Evolutionary conservation across 2,888 invertebrate species (phyloP).

Genomic region (Dolichomitus sp.): DNA sequence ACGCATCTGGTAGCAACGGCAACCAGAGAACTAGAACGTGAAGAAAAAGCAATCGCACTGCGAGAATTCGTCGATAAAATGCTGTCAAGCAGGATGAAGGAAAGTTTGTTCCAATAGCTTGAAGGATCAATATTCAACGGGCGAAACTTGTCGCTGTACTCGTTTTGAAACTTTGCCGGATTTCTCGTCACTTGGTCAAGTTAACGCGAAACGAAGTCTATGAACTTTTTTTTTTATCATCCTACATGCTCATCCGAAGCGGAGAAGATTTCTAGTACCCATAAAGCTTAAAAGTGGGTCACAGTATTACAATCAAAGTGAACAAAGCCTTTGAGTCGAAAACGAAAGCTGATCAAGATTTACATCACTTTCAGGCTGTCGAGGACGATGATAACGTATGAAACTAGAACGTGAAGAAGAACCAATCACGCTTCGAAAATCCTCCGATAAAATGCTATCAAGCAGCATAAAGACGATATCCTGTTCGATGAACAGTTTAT

Average conservation of each 20-base stretch:
- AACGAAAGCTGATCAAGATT: neutral
- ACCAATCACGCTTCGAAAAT: neutral
- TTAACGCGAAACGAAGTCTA: neutral
- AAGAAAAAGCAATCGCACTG: neutral
- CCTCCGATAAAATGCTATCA: neutral
- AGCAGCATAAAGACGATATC: conserved; percentile 4
- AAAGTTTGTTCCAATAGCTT: conserved; percentile 18
- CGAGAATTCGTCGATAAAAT: neutral
- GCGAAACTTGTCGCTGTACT: neutral
- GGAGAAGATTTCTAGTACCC: too few species aligned
- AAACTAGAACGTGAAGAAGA: neutral
- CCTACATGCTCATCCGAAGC: too few species aligned
- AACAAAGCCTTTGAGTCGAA: neutral
- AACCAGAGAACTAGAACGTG: neutral
- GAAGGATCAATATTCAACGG: conserved; percentile 21
- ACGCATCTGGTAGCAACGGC: neutral
- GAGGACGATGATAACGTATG: neutral
- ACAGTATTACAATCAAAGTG: neutral
- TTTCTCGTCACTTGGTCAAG: conserved; percentile 38
- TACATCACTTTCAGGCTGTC: neutral
- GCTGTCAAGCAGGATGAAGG: neutral
- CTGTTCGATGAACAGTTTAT: too few species aligned
- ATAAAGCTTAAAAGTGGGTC: neutral
- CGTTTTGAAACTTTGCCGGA: neutral
- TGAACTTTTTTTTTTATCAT: neutral